Evolutionary conservation across 1,140 invertebrate genomes (phyloP).

Genomic region (Bombyx mandarina): DNA sequence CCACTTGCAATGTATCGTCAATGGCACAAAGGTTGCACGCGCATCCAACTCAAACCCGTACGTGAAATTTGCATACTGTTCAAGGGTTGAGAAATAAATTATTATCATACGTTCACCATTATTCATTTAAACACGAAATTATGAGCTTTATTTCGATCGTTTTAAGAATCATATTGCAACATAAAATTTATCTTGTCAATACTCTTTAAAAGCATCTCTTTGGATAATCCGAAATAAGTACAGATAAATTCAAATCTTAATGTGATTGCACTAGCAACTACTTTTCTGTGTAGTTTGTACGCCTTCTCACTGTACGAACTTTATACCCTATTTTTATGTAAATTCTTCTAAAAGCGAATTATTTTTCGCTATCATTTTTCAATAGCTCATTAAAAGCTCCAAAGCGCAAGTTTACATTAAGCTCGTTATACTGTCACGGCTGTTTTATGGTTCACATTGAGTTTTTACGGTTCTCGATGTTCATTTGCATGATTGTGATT

Average conservation of each 20-base stretch:
- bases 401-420: slow-evolving; percentile 23
- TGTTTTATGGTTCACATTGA: slow-evolving; percentile 63
- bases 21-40: slow-evolving; percentile 14
- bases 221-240: too few relatives aligned
- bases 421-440: slow-evolving; percentile 3
- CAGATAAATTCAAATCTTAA: too few relatives aligned
- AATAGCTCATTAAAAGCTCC: slow-evolving; percentile 64
- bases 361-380: slow-evolving; percentile 69
- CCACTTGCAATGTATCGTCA: too few relatives aligned
- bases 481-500: slow-evolving; percentile 68
- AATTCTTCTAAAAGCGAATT: slow-evolving; percentile 48
- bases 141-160: too few relatives aligned
- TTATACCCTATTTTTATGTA: slow-evolving; percentile 34
- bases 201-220: too few relatives aligned
- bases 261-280: too few relatives aligned
- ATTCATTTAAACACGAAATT: too few relatives aligned
- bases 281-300: too few relatives aligned
- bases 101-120: too few relatives aligned
- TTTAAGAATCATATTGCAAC: too few relatives aligned
- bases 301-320: too few relatives aligned
- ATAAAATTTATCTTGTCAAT: too few relatives aligned
- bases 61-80: slow-evolving; percentile 60
- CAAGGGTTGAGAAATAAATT: slow-evolving; percentile 20
- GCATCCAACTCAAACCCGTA: slow-evolving; percentile 27
- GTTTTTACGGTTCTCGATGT: slow-evolving; percentile 48